Percentiles rank a stretch among this genome's conserved stretches.
phyloP scores from a whole-genome alignment of 2,888 invertebrate genomes.

The Troilus luridus region DNA sequence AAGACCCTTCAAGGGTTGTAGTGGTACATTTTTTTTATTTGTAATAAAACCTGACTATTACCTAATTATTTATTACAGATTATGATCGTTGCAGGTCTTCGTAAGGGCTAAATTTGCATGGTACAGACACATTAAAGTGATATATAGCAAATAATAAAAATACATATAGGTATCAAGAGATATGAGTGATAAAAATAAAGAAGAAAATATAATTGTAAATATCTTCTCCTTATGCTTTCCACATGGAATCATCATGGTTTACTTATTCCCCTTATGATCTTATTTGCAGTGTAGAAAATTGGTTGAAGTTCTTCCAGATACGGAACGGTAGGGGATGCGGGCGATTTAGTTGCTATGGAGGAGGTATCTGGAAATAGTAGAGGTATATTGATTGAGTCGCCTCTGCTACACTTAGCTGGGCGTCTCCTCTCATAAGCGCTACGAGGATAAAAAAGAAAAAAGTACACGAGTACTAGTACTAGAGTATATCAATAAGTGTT shows the following conservation, averaged over 20 bases:
- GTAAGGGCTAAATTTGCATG: too few relatives aligned
- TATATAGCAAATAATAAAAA: too few relatives aligned
- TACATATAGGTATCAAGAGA: too few relatives aligned
- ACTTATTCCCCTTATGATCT: background rate
- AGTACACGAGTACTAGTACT: background rate
- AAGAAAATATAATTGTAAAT: background rate
- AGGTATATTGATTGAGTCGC: constrained; percentile 37
- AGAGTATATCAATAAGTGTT: background rate
- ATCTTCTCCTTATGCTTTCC: background rate
- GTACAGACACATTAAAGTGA: too few relatives aligned
- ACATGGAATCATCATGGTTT: background rate
- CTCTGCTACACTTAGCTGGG: constrained; percentile 11
- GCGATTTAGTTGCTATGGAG: constrained; percentile 33
- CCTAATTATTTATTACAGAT: too few relatives aligned
- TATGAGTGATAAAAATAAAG: too few relatives aligned
- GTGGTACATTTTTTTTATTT: too few relatives aligned
- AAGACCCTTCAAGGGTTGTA: too few relatives aligned
- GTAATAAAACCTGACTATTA: too few relatives aligned
- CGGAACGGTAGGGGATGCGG: background rate
- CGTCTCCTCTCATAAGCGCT: constrained; percentile 19
- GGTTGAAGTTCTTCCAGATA: background rate
- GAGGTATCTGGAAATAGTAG: constrained; percentile 23
- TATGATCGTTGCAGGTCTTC: too few relatives aligned
- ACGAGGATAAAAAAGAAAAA: background rate
- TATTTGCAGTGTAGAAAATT: background rate